These are phyloP conservation scores for Erebia aethiops DNA, from an alignment of 2,888 invertebrate genomes.

Conservation along the genomic window DNA sequence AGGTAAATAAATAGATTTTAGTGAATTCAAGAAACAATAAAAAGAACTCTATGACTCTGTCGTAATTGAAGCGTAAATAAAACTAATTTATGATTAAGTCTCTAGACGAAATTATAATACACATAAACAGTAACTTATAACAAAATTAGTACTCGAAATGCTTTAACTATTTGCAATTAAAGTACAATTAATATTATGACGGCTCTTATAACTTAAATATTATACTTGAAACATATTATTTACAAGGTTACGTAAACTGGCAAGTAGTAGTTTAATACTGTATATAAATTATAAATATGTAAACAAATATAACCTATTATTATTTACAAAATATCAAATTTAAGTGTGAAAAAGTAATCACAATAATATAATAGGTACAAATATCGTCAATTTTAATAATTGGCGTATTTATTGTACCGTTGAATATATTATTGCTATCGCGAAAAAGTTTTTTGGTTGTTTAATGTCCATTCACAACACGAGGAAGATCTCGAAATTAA, in stretches of 20 bases:
- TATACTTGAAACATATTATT: conserved; percentile 57
- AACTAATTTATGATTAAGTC: neutral
- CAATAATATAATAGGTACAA: no score
- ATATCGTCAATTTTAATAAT: no score
- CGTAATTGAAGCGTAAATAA: conserved; percentile 7
- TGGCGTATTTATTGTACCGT: no score
- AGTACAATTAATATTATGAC: conserved; percentile 31
- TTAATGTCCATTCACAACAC: neutral
- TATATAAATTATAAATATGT: conserved; percentile 68
- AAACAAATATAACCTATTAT: conserved; percentile 30
- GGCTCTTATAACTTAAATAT: conserved; percentile 27
- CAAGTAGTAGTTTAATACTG: conserved; percentile 79
- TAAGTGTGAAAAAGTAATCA: conserved; percentile 40
- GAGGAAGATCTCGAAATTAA: no score
- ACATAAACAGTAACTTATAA: neutral
- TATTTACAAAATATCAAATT: conserved; percentile 50
- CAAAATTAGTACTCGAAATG: conserved; percentile 22
- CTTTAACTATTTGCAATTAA: conserved; percentile 4
- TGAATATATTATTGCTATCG: no score
- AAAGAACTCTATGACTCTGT: conserved; percentile 23
- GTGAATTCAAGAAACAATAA: conserved; percentile 14
- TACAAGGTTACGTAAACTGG: conserved; percentile 72
- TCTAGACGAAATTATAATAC: conserved; percentile 7
- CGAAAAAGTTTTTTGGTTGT: no score
- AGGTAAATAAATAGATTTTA: conserved; percentile 21